Conservation (phyloP, 30 jellyfish, hydroid and myxozoan genomes). For the Mastigias papua region DNA sequence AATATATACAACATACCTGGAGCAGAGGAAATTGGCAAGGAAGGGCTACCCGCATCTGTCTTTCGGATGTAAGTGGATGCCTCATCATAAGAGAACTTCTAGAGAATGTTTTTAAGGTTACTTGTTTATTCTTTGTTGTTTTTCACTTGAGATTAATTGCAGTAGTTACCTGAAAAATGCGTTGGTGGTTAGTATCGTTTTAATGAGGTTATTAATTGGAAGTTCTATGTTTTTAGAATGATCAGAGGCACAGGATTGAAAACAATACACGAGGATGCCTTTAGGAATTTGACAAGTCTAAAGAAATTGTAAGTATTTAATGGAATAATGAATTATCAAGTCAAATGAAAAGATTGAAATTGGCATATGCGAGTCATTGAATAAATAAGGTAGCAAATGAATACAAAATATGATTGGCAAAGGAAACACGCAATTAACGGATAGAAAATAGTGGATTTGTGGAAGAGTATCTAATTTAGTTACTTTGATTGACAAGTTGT, state of each 20-base stretch:
- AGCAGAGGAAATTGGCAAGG: conserved; percentile 7
- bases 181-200: no score
- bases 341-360: neutral
- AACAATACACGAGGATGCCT: conserved; percentile 68
- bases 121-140: neutral
- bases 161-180: no score
- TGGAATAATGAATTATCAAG: neutral
- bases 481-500: no score
- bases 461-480: no score
- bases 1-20: conserved; percentile 19
- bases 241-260: conserved; percentile 61
- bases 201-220: neutral
- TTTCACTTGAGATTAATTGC: no score
- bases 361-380: no score
- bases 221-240: conserved; percentile 22
- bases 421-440: no score
- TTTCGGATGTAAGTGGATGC: conserved; percentile 34
- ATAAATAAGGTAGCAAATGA: no score
- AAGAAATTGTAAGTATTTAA: conserved; percentile 29
- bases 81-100: neutral
- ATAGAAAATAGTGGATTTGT: no score
- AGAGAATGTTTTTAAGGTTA: neutral
- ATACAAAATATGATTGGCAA: no score
- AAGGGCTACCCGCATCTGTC: conserved; percentile 26
- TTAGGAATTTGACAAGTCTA: conserved; percentile 43